Percentiles rank a stretch among this genome's conserved stretches.
phyloP scores from a whole-genome alignment of 2,113 vertebrate genomes.

The Tychaedon coryphoeus region DNA sequence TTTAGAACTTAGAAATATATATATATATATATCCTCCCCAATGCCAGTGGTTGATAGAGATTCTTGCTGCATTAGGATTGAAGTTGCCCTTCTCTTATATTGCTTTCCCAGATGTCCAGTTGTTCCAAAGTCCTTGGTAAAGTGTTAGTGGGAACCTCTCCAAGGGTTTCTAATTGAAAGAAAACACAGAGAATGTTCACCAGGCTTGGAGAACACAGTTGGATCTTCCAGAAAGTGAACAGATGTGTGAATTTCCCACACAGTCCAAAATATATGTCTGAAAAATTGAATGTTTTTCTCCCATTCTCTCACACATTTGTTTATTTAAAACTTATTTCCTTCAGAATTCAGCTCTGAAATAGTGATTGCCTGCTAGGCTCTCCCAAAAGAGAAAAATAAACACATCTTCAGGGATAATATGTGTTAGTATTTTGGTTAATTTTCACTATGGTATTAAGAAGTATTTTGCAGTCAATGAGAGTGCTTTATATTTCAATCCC shows the following conservation, averaged over 20 bases:
- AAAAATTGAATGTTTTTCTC: background rate
- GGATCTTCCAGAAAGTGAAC: background rate
- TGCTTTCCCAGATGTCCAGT: background rate
- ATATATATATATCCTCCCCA: background rate
- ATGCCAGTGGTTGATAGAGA: background rate
- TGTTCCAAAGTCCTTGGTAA: background rate
- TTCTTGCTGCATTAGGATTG: background rate
- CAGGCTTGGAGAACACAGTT: background rate
- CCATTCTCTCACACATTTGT: background rate
- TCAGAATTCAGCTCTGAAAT: background rate
- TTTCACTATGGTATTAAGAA: background rate
- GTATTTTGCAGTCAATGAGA: background rate
- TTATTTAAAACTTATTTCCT: background rate
- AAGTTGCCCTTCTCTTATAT: background rate
- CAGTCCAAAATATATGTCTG: background rate
- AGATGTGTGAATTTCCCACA: background rate
- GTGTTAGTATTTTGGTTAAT: background rate
- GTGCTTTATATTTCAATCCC: background rate
- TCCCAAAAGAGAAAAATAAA: background rate
- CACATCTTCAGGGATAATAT: background rate
- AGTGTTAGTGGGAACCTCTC: background rate
- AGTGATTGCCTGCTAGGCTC: fast-evolving
- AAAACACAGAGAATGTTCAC: background rate
- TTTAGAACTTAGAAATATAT: background rate
- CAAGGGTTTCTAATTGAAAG: background rate